Percentiles rank a stretch among this genome's conserved stretches.
phyloP scores from a whole-genome alignment of 37 sponge, comb jelly and placozoan species.

The Bolinopsis microptera region DNA sequence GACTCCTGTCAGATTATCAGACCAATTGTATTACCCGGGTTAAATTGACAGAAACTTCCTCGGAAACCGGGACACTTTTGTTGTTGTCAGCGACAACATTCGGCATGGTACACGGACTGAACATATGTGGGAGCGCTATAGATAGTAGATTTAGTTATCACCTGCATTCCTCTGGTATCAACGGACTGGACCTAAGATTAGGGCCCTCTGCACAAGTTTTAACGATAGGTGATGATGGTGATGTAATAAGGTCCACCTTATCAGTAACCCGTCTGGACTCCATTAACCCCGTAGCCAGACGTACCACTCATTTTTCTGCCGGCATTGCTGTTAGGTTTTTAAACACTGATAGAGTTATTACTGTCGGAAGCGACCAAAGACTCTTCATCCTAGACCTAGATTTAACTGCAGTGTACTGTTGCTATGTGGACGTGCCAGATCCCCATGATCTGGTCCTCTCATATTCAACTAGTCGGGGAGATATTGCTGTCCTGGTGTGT shows the following conservation, averaged over 20 bases:
- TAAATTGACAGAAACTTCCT: not conserved
- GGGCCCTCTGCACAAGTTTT: not conserved
- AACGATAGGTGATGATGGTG: constrained; percentile 56
- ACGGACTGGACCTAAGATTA: constrained; percentile 2
- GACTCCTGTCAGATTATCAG: constrained; percentile 19
- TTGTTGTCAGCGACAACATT: constrained; percentile 18
- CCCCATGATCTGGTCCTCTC: constrained; percentile 4
- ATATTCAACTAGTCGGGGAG: not conserved
- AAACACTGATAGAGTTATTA: not conserved
- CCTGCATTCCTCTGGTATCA: constrained; percentile 37
- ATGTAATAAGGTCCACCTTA: constrained; percentile 23
- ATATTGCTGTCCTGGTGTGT: not conserved
- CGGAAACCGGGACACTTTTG: not conserved
- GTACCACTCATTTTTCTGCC: constrained; percentile 48
- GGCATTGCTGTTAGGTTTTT: constrained; percentile 37
- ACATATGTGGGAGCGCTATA: not conserved
- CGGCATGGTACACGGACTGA: constrained; percentile 27
- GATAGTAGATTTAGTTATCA: not conserved
- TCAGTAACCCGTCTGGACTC: not conserved
- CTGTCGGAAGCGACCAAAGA: constrained; percentile 56
- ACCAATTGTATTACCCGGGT: constrained; percentile 31
- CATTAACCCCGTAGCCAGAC: not conserved
- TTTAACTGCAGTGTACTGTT: not conserved
- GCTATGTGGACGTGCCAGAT: constrained; percentile 23
- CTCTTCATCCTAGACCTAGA: not conserved